Evolutionary conservation across 2,888 invertebrate genomes (phyloP).

Genomic region (Norana najaformis): DNA sequence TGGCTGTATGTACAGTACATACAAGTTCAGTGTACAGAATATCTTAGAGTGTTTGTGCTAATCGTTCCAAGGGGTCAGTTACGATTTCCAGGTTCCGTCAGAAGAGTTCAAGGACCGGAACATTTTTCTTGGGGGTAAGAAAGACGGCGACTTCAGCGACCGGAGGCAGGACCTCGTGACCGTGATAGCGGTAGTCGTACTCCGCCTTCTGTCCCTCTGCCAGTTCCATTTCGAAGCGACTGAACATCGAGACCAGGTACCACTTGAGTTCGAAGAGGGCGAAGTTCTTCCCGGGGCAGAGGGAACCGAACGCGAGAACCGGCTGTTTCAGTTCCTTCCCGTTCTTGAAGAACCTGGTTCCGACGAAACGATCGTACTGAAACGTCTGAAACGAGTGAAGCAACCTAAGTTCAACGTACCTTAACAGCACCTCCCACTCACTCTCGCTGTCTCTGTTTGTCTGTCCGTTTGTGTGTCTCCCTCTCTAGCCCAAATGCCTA

Average conservation of each 20-base stretch:
- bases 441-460: neutral
- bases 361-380: slow-evolving; percentile 60
- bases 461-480: neutral
- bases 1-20: too few species aligned
- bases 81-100: neutral
- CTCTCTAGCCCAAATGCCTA: too few species aligned
- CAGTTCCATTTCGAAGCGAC: slow-evolving; percentile 55
- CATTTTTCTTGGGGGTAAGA: neutral
- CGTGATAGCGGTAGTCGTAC: slow-evolving; percentile 57
- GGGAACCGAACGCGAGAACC: slow-evolving; percentile 58
- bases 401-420: neutral
- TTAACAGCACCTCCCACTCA: too few species aligned
- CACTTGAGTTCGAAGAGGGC: slow-evolving; percentile 59
- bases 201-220: slow-evolving; percentile 50
- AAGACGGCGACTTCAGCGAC: slow-evolving; percentile 53
- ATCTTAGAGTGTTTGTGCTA: neutral
- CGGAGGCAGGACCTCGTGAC: slow-evolving; percentile 62
- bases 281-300: slow-evolving; percentile 61
- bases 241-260: slow-evolving; percentile 55
- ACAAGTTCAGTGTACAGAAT: too few species aligned
- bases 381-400: slow-evolving; percentile 51
- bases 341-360: slow-evolving; percentile 36
- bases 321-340: slow-evolving; percentile 49
- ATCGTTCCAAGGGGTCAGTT: neutral
- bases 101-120: neutral